These are phyloP conservation scores for Diabrotica virgifera DNA, from an alignment of 1,140 invertebrate species.

Conservation along the genomic window DNA sequence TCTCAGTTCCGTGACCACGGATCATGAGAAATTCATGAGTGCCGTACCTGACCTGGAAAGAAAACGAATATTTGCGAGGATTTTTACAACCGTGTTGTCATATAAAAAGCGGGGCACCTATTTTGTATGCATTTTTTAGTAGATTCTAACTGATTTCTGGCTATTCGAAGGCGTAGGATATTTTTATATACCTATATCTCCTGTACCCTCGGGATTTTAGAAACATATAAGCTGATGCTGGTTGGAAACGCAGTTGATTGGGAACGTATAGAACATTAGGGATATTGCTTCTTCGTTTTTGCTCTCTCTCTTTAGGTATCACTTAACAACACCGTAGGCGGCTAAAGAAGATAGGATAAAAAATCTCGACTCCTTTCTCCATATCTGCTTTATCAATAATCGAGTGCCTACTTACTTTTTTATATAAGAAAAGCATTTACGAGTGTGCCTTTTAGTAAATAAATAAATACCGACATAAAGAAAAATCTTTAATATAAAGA, in stretches of 20 bases:
- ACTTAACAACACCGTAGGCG: too few relatives aligned
- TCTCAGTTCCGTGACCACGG: not conserved
- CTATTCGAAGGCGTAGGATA: not conserved
- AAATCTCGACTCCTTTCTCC: too few relatives aligned
- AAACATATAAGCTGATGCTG: not conserved
- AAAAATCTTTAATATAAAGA: too few relatives aligned
- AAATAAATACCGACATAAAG: too few relatives aligned
- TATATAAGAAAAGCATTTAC: too few relatives aligned
- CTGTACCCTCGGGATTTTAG: not conserved
- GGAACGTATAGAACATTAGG: not conserved
- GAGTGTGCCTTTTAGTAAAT: too few relatives aligned
- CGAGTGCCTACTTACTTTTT: too few relatives aligned
- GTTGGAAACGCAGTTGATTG: not conserved
- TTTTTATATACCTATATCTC: not conserved
- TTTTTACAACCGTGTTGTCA: constrained; percentile 2
- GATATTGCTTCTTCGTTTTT: not conserved
- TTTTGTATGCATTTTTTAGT: constrained; percentile 3
- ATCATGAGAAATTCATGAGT: constrained; percentile 1
- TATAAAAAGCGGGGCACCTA: constrained; percentile 1
- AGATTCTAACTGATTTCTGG: not conserved
- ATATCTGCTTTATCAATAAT: too few relatives aligned
- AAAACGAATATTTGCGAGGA: not conserved
- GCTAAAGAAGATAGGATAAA: too few relatives aligned
- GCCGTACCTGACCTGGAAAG: constrained; percentile 1
- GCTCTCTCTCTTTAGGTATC: not conserved